Percentiles rank a stretch among this genome's conserved stretches.
Evolutionary conservation across 1,140 invertebrate species (phyloP).

Genomic region (Chironomus tepperi): DNA sequence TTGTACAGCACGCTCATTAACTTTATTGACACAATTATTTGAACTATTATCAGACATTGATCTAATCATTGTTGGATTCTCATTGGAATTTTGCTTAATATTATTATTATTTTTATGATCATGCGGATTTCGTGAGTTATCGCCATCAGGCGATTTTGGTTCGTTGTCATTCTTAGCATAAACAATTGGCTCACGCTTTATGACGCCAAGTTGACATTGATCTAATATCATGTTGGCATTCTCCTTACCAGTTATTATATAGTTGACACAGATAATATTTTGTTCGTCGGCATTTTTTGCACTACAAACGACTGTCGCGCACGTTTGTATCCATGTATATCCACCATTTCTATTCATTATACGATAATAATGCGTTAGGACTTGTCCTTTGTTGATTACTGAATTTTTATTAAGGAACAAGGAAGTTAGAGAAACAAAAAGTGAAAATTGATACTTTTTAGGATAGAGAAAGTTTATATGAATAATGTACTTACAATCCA

Average conservation of each 20-base stretch:
- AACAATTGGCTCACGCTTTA: constrained; percentile 69
- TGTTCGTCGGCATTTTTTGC: constrained; percentile 92
- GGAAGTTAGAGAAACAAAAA: constrained; percentile 2
- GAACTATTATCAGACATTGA: constrained; percentile 29
- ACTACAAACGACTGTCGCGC: constrained; percentile 91
- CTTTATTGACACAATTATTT: background rate
- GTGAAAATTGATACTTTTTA: background rate
- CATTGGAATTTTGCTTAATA: constrained; percentile 23
- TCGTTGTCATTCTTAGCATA: constrained; percentile 57
- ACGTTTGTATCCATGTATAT: constrained; percentile 93
- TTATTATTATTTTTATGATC: background rate
- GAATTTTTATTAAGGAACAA: constrained; percentile 31
- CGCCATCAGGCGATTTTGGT: constrained; percentile 76
- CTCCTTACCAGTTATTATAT: constrained; percentile 87
- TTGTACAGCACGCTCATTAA: background rate
- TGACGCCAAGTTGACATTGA: constrained; percentile 78
- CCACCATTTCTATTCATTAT: constrained; percentile 93
- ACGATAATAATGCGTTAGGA: constrained; percentile 90
- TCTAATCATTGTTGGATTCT: constrained; percentile 29
- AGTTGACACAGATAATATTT: constrained; percentile 93
- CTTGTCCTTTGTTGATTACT: constrained; percentile 96
- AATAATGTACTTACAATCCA: constrained; percentile 71
- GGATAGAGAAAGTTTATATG: background rate
- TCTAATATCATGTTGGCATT: constrained; percentile 87
- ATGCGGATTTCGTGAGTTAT: constrained; percentile 45